Conservation (phyloP, 1,140 invertebrate species). For the Calephelis virginiensis region DNA sequence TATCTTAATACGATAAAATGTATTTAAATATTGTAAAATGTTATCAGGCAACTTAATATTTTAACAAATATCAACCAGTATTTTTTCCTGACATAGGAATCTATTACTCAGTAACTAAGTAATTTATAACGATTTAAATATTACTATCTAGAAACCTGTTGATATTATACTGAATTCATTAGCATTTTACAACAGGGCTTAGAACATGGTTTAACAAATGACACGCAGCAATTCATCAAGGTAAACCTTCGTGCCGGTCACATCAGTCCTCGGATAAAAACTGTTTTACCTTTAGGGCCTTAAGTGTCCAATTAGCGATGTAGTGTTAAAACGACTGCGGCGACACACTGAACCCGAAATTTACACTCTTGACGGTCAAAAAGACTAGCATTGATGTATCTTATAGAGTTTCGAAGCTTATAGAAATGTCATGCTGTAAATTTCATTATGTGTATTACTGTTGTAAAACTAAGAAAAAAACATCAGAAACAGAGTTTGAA, state of each 20-base stretch:
- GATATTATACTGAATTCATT: constrained; percentile 17
- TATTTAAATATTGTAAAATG: too few species aligned
- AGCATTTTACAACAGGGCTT: constrained; percentile 22
- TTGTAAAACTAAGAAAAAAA: too few species aligned
- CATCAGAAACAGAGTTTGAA: too few species aligned
- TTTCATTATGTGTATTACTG: background rate
- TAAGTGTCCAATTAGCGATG: constrained; percentile 73
- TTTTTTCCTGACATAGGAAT: background rate
- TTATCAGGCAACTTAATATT: too few species aligned
- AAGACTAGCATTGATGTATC: constrained; percentile 57
- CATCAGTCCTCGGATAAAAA: constrained; percentile 58
- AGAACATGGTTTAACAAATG: constrained; percentile 17
- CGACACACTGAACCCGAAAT: constrained; percentile 64
- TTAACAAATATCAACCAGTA: too few species aligned
- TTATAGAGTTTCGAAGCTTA: constrained; percentile 28
- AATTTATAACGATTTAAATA: background rate
- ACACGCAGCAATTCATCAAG: constrained; percentile 15
- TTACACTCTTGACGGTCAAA: constrained; percentile 62
- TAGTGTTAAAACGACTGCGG: constrained; percentile 70
- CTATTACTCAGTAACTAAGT: background rate
- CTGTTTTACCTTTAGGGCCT: constrained; percentile 56
- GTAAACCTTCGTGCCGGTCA: constrained; percentile 47
- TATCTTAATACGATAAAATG: too few species aligned
- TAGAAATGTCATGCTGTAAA: constrained; percentile 23
- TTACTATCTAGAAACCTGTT: background rate